These are phyloP conservation scores for Syngnathus rostellatus DNA, from an alignment of 2,797 vertebrate genomes.

Conservation along the genomic window DNA sequence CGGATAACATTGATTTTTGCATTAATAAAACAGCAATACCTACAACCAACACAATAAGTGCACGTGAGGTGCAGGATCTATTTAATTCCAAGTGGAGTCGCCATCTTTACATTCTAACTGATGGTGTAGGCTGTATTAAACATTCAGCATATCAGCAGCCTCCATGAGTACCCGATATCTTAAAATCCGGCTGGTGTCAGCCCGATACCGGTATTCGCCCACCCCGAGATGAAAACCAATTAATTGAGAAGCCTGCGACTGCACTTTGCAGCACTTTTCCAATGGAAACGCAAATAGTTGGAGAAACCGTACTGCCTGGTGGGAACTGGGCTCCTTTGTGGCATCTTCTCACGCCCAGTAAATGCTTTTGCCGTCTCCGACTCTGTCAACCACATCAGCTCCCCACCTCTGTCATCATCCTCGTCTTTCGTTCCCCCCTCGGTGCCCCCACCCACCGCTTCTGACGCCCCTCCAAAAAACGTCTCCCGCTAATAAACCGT, in stretches of 20 bases:
- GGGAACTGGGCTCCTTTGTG: conserved; percentile 12
- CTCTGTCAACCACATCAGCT: conserved; percentile 51
- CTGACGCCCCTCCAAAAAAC: conserved; percentile 61
- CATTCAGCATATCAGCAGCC: too few relatives aligned
- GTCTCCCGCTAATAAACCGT: conserved; percentile 64
- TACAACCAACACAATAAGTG: too few relatives aligned
- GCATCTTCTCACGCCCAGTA: conserved; percentile 33
- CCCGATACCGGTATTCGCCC: too few relatives aligned
- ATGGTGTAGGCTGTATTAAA: too few relatives aligned
- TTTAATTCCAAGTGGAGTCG: too few relatives aligned
- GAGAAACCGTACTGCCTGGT: background rate
- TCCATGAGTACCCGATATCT: too few relatives aligned
- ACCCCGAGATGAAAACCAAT: background rate
- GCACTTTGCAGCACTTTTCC: background rate
- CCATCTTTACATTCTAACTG: background rate
- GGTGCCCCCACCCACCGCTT: conserved; percentile 45
- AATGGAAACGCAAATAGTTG: background rate
- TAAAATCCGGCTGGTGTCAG: too few relatives aligned
- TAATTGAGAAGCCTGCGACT: background rate
- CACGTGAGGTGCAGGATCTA: too few relatives aligned
- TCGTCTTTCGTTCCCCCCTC: conserved; percentile 35
- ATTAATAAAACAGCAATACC: too few relatives aligned
- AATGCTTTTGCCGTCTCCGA: conserved; percentile 40
- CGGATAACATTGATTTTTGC: too few relatives aligned
- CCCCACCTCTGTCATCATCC: conserved; percentile 53